These are phyloP conservation scores for Macrostomum cliftonense DNA, from an alignment of 2,888 invertebrate species.

Conservation along the genomic window DNA sequence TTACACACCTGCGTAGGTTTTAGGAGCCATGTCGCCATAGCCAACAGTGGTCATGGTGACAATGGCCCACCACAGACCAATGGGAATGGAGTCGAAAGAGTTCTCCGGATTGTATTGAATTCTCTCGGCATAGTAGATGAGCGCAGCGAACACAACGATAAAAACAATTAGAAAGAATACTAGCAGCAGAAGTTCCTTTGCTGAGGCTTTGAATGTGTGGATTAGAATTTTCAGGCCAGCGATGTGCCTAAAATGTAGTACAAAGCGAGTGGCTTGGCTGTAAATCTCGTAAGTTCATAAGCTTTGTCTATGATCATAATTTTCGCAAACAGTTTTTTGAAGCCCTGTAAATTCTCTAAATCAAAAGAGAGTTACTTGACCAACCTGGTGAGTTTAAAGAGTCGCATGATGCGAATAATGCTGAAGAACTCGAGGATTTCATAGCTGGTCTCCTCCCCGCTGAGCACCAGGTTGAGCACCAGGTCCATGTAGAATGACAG, in stretches of 20 bases:
- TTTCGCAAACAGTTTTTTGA: too few relatives aligned
- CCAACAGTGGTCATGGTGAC: slow-evolving; percentile 88
- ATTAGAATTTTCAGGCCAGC: slow-evolving; percentile 81
- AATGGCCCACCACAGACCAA: slow-evolving; percentile 88
- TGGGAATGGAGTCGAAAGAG: slow-evolving; percentile 78
- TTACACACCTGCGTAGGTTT: slow-evolving; percentile 11
- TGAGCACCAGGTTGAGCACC: slow-evolving; percentile 1
- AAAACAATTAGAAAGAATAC: slow-evolving; percentile 84
- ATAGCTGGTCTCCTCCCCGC: slow-evolving; percentile 4
- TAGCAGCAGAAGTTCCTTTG: slow-evolving; percentile 72
- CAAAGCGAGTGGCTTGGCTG: too few relatives aligned
- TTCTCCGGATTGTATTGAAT: slow-evolving; percentile 71
- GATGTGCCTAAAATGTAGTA: slow-evolving; percentile 48
- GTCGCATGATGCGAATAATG: slow-evolving; percentile 65
- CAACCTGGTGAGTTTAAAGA: slow-evolving; percentile 54
- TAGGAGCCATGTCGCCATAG: slow-evolving; percentile 57
- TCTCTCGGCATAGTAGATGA: slow-evolving; percentile 74
- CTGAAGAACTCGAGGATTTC: slow-evolving; percentile 71
- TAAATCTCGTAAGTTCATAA: too few relatives aligned
- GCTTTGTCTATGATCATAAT: too few relatives aligned
- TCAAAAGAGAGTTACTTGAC: too few relatives aligned
- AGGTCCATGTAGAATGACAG: slow-evolving; percentile 12
- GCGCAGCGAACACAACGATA: slow-evolving; percentile 80
- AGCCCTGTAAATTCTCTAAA: too few relatives aligned
- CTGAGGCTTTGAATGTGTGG: slow-evolving; percentile 85